phyloP scores from a whole-genome alignment of 2,113 vertebrate species.

The Scomber japonicus region DNA sequence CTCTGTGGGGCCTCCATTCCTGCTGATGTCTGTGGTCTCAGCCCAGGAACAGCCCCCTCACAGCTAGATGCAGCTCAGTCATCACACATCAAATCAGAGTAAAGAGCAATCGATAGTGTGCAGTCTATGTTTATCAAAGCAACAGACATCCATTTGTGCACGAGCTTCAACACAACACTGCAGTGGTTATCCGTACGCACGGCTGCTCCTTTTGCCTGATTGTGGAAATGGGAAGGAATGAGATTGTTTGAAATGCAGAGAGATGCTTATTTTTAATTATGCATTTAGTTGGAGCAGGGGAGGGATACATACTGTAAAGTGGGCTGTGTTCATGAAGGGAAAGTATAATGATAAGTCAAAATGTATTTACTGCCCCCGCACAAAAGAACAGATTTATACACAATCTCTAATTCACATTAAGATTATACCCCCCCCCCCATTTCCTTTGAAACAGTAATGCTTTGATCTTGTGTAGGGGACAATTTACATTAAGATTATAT shows the following conservation, averaged over 20 bases:
- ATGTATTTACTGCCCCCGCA: constrained; percentile 52
- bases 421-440: constrained; percentile 18
- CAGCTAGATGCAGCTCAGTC: constrained; percentile 59
- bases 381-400: constrained; percentile 46
- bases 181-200: constrained; percentile 27
- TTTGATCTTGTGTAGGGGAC: constrained; percentile 33
- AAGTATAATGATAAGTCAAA: constrained; percentile 63
- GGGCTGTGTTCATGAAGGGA: constrained; percentile 37
- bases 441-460: constrained; percentile 38
- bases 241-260: constrained; percentile 56
- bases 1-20: constrained; percentile 63
- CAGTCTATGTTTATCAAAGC: constrained; percentile 73
- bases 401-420: constrained; percentile 53
- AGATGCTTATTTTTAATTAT: constrained; percentile 73
- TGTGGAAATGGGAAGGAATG: constrained; percentile 24
- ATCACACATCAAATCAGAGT: constrained; percentile 71
- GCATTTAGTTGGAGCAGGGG: constrained; percentile 61
- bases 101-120: constrained; percentile 72
- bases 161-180: constrained; percentile 34
- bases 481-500: constrained; percentile 53
- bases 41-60: constrained; percentile 48
- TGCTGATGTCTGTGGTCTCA: constrained; percentile 68
- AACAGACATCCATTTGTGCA: constrained; percentile 54
- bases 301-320: constrained; percentile 52
- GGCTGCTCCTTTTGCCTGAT: constrained; percentile 7